Evolutionary conservation across 2,888 invertebrate genomes (phyloP), one percentile per base, ranked within the genome.

Genomic region (Trichopoda pennipes): DNA sequence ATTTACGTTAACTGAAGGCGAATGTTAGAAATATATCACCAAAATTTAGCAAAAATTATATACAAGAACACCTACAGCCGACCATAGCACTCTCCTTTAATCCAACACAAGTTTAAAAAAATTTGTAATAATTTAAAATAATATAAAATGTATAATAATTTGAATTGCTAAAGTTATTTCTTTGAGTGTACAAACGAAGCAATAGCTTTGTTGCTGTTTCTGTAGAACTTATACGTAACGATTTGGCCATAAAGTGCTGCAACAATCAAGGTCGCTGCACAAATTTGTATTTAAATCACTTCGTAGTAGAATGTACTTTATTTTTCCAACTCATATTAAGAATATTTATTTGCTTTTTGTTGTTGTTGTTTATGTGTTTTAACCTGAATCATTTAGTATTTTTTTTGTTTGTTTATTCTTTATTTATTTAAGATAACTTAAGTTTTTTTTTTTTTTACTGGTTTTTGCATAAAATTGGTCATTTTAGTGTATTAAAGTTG

Each of bases 231-330:
- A n/a, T 42, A 51, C 3, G 23, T 44, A 14, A 72, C 14, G 47
- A 53, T 69, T 81, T 58, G 63, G 42, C 61, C 44, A 66, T 38
- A 51, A 72, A 82, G 61, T 72, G 75, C 79, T 79, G 66, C 79
- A 70, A 38, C 72, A 82, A 82, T 79, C 79, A 79, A 82, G 82
- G 82, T 82, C 79, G 79, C 60, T 79, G 61, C 75, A 76, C 79
- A 82, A 82, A 82, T 82, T 82, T 79, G 82, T 82, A 79, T 79
- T 82, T 79, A 79, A 82, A 82, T 82, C 82, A 79, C 79, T 79
- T 79, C 56, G 16, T 14, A 63, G 49, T 21, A 17, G 47, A 63
- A 55, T 49, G 63, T 49, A 53, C 28, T 28, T 51, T 44, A 42
- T 49, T 38, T 55, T 28, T 8, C 19, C 28, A 44, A 28, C 21